phyloP scores from a whole-genome alignment of 1,140 invertebrate genomes.

The Phenacoccus solenopsis region DNA sequence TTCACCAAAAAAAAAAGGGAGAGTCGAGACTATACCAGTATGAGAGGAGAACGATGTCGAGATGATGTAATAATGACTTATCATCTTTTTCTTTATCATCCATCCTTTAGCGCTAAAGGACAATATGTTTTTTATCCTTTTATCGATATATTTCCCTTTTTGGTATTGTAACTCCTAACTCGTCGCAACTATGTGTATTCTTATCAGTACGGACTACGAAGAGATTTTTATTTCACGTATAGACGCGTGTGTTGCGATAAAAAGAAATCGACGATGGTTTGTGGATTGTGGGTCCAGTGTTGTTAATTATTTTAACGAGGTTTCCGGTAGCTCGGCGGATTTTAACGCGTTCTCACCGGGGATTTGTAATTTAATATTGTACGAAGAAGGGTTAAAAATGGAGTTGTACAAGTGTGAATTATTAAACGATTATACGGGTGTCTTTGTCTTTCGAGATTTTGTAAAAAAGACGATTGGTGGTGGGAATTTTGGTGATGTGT shows the following conservation, averaged over 20 bases:
- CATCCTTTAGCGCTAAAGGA: neutral
- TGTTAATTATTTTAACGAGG: conserved; percentile 3
- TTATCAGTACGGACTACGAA: too few species aligned
- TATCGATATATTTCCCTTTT: neutral
- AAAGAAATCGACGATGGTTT: too few species aligned
- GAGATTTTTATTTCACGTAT: too few species aligned
- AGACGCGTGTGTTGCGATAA: too few species aligned
- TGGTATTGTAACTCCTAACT: too few species aligned
- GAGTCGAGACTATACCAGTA: neutral
- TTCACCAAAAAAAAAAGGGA: neutral
- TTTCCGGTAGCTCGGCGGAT: neutral
- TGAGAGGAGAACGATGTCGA: neutral
- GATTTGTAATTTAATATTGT: neutral
- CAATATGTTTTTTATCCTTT: neutral
- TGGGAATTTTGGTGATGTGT: too few species aligned
- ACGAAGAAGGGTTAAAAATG: neutral
- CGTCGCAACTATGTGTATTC: too few species aligned
- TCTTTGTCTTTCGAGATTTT: too few species aligned
- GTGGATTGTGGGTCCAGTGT: neutral
- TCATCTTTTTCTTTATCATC: conserved; percentile 1
- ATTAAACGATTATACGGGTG: conserved; percentile 1
- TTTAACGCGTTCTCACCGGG: neutral
- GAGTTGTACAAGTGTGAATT: neutral
- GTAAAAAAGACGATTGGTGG: too few species aligned
- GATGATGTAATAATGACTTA: conserved; percentile 18